Base-by-base conservation (phyloP, 1,140 invertebrate species). In the Caenorhabditis brenneri region DNA sequence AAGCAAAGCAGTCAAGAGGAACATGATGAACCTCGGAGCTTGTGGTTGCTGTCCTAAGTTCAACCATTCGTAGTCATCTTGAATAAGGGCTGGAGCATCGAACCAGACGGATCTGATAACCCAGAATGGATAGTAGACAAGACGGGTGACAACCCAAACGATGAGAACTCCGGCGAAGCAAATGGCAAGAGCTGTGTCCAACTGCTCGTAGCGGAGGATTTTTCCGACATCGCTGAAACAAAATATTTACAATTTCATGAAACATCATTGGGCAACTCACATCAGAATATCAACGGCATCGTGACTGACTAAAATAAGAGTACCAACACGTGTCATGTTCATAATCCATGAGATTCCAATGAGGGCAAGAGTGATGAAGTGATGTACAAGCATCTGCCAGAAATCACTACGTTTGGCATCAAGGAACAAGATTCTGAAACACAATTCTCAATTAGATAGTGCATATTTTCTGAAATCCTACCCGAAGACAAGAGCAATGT, bases 321-420 rank as follows among this genome's bases (percentile, higher is more conserved):
- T 95, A 4, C 97, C 97, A 69, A 98, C 94, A 46, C 97, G 93
- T 84, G 95, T 94, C 86, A 98, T 93, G 92, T 99, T 98, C 90
- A 95, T 95, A 2, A 96, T 93, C 95, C 96, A 99, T 33, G 96
- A 97, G 89, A 98, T 94, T 58, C 93, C 94, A 92, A 99, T 94
- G 48, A 99, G 93, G 42, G 94, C 89, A 87, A 99, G 95, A 3
- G 97, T 97, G 5, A 95, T 95, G 89, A 97, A 94, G 90, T 99
- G 97, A 92, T 98, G 97, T 65, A 97, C 93, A 91, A 98, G 96
- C 96, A 99, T 98, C 93, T 98, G 96, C 94, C 95, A 96, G 91
- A 98, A 98, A 92, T 99, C 97, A 33, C 88, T 86, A 1, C 89
- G 81, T 22, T 83, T 80, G 12, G 91, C 87, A 78, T 90, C 89